A percentile compares a stretch with the other conserved stretches of the same genome.
These are phyloP conservation scores for Phymastichus coffea DNA, from an alignment of 1,140 invertebrate genomes.

Conservation along the genomic window DNA sequence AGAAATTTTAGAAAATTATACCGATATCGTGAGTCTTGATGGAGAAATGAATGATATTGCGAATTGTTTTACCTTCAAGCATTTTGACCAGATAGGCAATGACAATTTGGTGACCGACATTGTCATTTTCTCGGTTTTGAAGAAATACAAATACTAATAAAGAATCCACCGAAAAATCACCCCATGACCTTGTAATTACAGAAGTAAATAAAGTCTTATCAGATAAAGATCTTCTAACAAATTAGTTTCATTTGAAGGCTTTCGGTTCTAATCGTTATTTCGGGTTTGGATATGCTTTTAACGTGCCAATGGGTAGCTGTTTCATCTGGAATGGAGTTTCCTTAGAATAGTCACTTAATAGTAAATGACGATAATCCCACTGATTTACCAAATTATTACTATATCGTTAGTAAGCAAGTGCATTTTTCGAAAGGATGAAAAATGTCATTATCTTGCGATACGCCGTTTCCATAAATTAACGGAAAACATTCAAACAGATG, in stretches of 20 bases:
- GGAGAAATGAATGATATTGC: not conserved
- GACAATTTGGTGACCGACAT: not conserved
- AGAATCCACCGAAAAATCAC: conserved; percentile 29
- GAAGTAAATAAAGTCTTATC: conserved; percentile 35
- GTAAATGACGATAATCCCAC: conserved; percentile 59
- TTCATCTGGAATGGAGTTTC: conserved; percentile 57
- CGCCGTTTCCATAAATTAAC: not conserved
- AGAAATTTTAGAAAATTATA: conserved; percentile 43
- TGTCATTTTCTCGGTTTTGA: conserved; percentile 25
- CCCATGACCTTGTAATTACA: conserved; percentile 32
- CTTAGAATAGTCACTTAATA: conserved; percentile 60
- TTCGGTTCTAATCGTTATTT: conserved; percentile 44
- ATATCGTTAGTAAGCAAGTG: conserved; percentile 59
- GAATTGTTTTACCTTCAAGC: not conserved
- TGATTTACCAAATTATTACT: conserved; percentile 52
- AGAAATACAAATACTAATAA: conserved; percentile 30
- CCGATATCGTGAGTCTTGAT: conserved; percentile 34
- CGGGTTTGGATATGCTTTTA: conserved; percentile 57
- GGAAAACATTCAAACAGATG: conserved; percentile 41
- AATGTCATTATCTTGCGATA: conserved; percentile 43
- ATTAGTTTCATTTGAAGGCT: conserved; percentile 19
- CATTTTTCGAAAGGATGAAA: conserved; percentile 57
- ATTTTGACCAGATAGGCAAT: conserved; percentile 13
- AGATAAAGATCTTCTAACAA: too few species aligned
- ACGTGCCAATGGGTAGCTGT: conserved; percentile 59